Evolutionary conservation across 2,797 vertebrate species (phyloP), one percentile per base, ranked within the genome.

Genomic region (Ciconia nigra): DNA sequence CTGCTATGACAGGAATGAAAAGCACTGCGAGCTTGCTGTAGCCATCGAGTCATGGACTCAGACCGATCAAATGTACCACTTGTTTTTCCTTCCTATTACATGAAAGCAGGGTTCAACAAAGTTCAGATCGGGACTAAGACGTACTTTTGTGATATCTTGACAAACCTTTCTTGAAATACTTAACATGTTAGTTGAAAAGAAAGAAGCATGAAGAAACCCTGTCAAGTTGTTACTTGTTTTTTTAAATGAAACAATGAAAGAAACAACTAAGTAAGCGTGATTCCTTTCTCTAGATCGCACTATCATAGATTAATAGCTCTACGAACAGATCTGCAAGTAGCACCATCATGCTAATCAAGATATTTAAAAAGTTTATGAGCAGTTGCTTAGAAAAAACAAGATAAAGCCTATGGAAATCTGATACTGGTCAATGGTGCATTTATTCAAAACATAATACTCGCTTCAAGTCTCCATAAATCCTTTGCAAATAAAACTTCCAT

Each of bases 381-480:
- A 97, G 95, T 96, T 93, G 93, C 97, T 96, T 91, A 97, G 95
- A 93, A 96, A 98, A 97, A 97, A 94, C 95, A 98, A 98, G 97
- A 97, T 96, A 97, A 95, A 97, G 93, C 92, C 92, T 71, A 91
- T 89, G 93, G 98, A 97, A 98, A 98, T 97, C 97, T 97, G 97
- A 98, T 96, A 91, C 95, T 95, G 81, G 95, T 97, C 97, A 97
- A 97, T 94, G 97, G 96, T 91, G 86, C 97, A 54, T 96, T 98
- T 97, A 98, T 97, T 97, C 88, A 90, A 95, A 95, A 96, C 94
- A 89, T 93, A 97, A 95, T 95, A 78, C 83, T 91, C 87, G 87
- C 91, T 96, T 93, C 76, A 94, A 91, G 91, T 84, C 94, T 96
- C 93, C 96, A 97, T 98, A 98, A 98, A 98, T 98, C 96, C 95